These are phyloP conservation scores for Hymenopus coronatus DNA, from an alignment of 2,888 invertebrate species.

Conservation along the genomic window DNA sequence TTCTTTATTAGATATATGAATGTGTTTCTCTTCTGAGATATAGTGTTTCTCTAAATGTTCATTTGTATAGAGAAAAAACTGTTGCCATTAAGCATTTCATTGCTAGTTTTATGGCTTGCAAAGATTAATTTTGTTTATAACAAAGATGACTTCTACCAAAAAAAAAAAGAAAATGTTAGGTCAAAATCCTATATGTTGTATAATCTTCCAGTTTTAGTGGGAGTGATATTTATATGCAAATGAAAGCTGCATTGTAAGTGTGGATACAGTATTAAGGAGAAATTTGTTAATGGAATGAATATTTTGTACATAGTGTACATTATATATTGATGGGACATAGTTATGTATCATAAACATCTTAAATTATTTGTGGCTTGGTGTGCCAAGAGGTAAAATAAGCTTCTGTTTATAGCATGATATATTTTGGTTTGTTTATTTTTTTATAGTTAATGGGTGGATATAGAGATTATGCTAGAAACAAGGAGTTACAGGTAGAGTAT, in stretches of 20 bases:
- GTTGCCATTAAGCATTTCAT: neutral
- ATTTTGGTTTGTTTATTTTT: constrained; percentile 14
- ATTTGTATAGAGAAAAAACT: neutral
- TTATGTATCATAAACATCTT: neutral
- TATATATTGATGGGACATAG: neutral
- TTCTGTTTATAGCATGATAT: constrained; percentile 13
- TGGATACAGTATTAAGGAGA: neutral
- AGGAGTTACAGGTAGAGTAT: neutral
- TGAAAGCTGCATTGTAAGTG: neutral
- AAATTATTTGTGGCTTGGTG: constrained; percentile 12
- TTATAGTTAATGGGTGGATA: neutral
- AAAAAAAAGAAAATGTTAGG: neutral
- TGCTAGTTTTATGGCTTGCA: neutral
- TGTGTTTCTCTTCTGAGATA: too few relatives aligned
- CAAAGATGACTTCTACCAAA: constrained; percentile 22
- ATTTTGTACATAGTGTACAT: constrained; percentile 16
- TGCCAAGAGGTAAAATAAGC: neutral
- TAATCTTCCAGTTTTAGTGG: constrained; percentile 52
- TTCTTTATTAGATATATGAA: too few relatives aligned
- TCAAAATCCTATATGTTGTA: constrained; percentile 16
- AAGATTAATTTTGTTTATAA: constrained; percentile 25
- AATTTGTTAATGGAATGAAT: neutral
- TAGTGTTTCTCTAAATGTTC: neutral
- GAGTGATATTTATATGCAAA: constrained; percentile 37
- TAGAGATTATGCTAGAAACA: neutral